Evolutionary conservation across 2,888 invertebrate species (phyloP).

Genomic region (Physocephala rufipes): DNA sequence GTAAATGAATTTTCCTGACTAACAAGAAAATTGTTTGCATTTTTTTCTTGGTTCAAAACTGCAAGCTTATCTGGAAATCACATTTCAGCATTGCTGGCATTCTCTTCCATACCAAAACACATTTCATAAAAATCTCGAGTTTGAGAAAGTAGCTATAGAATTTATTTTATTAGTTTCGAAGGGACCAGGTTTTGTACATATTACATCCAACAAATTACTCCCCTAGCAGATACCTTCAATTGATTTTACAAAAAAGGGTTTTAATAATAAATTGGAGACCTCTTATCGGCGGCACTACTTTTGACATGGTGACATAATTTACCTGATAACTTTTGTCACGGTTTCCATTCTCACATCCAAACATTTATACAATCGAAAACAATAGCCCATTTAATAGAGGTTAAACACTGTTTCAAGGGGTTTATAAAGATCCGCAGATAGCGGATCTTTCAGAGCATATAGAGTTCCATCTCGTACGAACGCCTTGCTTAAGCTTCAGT

Average conservation of each 20-base stretch:
- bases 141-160: neutral
- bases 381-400: conserved; percentile 2
- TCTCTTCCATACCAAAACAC: neutral
- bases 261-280: conserved; percentile 1
- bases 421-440: conserved; percentile 12
- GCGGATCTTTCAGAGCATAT: neutral
- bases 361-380: conserved; percentile 12
- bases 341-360: conserved; percentile 17
- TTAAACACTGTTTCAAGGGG: neutral
- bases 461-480: conserved; percentile 14
- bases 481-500: conserved; percentile 16
- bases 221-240: neutral
- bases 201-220: neutral
- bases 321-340: conserved; percentile 13
- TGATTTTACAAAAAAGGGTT: neutral
- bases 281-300: neutral
- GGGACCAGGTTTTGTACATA: neutral
- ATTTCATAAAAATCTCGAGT: neutral
- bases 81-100: neutral
- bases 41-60: neutral
- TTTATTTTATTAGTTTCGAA: conserved; percentile 2
- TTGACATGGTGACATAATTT: conserved; percentile 17
- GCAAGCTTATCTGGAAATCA: neutral
- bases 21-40: too few species aligned
- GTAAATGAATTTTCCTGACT: too few species aligned